phyloP scores from a whole-genome alignment of 2,888 invertebrate genomes.

The Tenthredo notha region DNA sequence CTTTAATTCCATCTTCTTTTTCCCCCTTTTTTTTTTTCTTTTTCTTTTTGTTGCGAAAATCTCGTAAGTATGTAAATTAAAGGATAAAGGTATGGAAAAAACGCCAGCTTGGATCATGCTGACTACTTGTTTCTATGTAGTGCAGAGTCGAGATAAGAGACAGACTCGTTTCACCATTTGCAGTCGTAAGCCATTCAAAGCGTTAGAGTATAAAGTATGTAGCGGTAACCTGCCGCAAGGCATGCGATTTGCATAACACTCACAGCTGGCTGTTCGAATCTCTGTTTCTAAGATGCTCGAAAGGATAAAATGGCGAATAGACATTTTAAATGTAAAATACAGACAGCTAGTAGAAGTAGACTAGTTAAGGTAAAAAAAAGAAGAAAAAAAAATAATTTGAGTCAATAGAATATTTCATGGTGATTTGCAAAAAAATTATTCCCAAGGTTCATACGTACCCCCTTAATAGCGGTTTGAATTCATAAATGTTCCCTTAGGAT shows the following conservation, averaged over 20 bases:
- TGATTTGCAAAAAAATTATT: neutral
- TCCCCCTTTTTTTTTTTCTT: neutral
- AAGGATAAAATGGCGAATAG: neutral
- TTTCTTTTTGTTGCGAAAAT: neutral
- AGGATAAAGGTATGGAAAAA: neutral
- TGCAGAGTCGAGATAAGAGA: slow-evolving; percentile 22
- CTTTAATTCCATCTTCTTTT: neutral
- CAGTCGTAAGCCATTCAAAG: slow-evolving; percentile 26
- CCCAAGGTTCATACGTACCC: neutral
- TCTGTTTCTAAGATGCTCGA: neutral
- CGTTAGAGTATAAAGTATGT: neutral
- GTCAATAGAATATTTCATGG: neutral
- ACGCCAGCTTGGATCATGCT: slow-evolving; percentile 3
- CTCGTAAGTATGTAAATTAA: slow-evolving; percentile 20
- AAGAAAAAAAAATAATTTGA: neutral
- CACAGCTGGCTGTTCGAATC: slow-evolving; percentile 8
- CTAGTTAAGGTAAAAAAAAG: neutral
- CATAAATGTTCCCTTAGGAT: neutral
- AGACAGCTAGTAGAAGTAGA: neutral
- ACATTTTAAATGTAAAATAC: neutral
- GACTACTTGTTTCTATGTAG: neutral
- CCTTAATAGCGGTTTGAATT: neutral
- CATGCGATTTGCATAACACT: slow-evolving; percentile 21
- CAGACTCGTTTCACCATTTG: slow-evolving; percentile 21
- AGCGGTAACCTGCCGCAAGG: slow-evolving; percentile 19